Evolutionary conservation across 2,888 invertebrate genomes (phyloP).

Genomic region (Plutella xylostella): DNA sequence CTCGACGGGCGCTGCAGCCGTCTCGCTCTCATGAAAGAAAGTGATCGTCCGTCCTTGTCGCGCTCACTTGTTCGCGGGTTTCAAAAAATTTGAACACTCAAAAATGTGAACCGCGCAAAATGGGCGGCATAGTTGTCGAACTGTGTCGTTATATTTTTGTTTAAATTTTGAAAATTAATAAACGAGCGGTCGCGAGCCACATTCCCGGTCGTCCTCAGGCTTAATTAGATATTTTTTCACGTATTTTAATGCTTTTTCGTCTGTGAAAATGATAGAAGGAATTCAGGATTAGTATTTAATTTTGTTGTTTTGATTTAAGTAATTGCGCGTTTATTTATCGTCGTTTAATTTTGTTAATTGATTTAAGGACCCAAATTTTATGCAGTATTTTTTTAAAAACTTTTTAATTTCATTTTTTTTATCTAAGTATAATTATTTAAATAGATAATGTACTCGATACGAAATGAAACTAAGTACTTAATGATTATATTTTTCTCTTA

Average conservation of each 20-base stretch:
- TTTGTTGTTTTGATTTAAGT: background rate
- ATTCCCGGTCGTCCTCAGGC: conserved; percentile 39
- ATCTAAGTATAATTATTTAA: no score
- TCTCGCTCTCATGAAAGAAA: conserved; percentile 13
- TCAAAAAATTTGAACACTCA: conserved; percentile 38
- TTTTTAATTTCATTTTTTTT: no score
- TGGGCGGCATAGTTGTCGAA: conserved; percentile 51
- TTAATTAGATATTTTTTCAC: conserved; percentile 63
- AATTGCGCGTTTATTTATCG: background rate
- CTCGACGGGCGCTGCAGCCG: background rate
- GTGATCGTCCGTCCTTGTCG: conserved; percentile 5
- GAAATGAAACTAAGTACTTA: no score
- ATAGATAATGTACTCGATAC: no score
- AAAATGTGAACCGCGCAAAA: conserved; percentile 49
- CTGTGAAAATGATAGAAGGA: conserved; percentile 5
- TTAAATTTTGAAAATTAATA: conserved; percentile 66
- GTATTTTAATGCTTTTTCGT: conserved; percentile 39
- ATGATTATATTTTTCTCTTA: no score
- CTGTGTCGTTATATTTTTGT: conserved; percentile 48
- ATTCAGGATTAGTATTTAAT: background rate
- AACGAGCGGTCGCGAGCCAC: conserved; percentile 29
- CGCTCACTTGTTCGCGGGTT: conserved; percentile 11
- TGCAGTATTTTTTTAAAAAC: no score
- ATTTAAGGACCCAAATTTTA: no score
- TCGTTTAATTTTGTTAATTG: background rate